phyloP scores from a whole-genome alignment of 2,113 vertebrate species.

The Colistium nudipinnis region DNA sequence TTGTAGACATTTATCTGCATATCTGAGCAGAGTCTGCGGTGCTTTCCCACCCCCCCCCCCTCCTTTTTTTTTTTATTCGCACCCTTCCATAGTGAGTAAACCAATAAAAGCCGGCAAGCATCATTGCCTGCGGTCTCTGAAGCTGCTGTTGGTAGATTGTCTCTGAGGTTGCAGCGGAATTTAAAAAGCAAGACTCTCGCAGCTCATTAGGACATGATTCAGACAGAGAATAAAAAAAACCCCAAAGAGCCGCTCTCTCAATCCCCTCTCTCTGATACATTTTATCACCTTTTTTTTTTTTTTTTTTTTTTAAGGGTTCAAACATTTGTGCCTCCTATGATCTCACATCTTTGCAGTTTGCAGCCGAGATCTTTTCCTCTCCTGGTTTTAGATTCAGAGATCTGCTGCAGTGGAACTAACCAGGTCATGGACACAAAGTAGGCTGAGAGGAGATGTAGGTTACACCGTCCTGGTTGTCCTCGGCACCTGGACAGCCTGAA shows the following conservation, averaged over 20 bases:
- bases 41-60: background rate
- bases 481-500: no score
- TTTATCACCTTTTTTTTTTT: background rate
- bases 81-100: constrained; percentile 21
- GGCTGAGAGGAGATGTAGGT: no score
- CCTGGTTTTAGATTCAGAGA: background rate
- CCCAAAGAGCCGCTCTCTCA: constrained; percentile 42
- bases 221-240: constrained; percentile 38
- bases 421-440: constrained; percentile 45
- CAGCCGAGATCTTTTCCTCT: background rate
- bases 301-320: background rate
- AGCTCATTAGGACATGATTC: constrained; percentile 67
- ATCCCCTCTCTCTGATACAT: no score
- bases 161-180: constrained; percentile 43
- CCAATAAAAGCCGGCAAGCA: constrained; percentile 11
- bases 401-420: constrained; percentile 25
- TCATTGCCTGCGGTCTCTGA: constrained; percentile 21
- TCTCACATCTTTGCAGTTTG: background rate
- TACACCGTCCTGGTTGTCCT: no score
- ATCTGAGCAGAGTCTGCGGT: background rate
- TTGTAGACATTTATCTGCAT: constrained; percentile 10
- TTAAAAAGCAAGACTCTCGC: constrained; percentile 40
- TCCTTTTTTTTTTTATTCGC: background rate
- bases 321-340: background rate
- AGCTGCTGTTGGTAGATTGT: constrained; percentile 50